Base-by-base conservation (phyloP, 2,888 invertebrate genomes). In the Dicycla oo region DNA sequence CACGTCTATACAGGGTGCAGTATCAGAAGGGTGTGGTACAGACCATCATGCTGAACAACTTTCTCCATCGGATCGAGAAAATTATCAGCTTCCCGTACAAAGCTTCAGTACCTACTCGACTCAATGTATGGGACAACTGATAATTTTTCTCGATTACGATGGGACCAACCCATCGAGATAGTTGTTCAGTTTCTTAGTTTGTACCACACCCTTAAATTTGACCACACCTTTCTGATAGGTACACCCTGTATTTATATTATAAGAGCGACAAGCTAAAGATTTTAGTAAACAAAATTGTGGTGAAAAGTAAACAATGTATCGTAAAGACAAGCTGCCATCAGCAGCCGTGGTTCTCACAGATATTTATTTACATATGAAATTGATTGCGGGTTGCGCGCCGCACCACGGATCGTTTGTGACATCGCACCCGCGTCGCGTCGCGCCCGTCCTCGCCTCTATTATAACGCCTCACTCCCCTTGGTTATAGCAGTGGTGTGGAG, bases 291-390 rank as follows among this genome's bases (percentile, higher is more conserved):
- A 82, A 69, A 60, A 69, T 61, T 69, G 68, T 65, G 60, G 47
- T 54, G 45, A 71, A 75, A 67, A 71, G 56, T 80, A 84, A 80
- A 82, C 78, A 80, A 78, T 68, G 65, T 67, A 75, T 71, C 57
- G 66, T 23, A 34, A 61, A 65, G 69, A 73, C 76, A 76, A 82
- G 84, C 86, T 90, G 92, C 90, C 91, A 83, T 38, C 72, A 78
- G 80, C 93, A 93, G 88, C 86, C 87, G 89, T 70, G 62, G 81
- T 88, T 93, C 93, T 73, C 92, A 92, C 90, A 89, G 84, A 89
- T 91, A 91, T 92, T 92, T 94, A 90, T 92, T 93, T 91, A 91
- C 92, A 90, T 91, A 89, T 82, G 84, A 91, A 93, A 92, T 93
- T 92, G 91, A 91, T 92, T 90, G 91, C 89, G 82, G 88, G 83